phyloP scores from a whole-genome alignment of 2,888 invertebrate genomes.

The Drosophila demipolita region DNA sequence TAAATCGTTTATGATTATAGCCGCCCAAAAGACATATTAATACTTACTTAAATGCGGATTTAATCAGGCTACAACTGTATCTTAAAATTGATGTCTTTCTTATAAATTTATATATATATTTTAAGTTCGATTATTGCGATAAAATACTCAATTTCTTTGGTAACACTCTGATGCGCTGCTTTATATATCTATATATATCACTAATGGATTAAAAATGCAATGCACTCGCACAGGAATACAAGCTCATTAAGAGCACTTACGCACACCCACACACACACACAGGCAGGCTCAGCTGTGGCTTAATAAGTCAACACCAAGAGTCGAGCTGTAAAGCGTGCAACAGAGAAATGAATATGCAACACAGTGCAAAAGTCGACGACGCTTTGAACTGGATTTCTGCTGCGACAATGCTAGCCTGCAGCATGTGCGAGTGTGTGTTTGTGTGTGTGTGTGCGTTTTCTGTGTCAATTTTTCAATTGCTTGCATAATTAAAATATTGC shows the following conservation, averaged over 20 bases:
- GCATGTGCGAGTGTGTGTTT: background rate
- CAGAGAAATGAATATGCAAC: constrained; percentile 27
- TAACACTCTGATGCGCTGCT: constrained; percentile 17
- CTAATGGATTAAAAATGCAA: constrained; percentile 60
- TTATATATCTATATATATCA: constrained; percentile 30
- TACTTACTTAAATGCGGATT: background rate
- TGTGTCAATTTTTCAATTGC: constrained; percentile 59
- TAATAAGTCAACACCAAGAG: constrained; percentile 43
- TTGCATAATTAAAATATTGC: constrained; percentile 70
- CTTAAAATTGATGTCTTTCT: background rate
- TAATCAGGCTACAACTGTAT: background rate
- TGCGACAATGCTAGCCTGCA: constrained; percentile 17
- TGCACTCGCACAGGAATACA: constrained; percentile 12
- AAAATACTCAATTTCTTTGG: background rate
- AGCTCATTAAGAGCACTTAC: constrained; percentile 20
- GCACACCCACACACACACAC: background rate
- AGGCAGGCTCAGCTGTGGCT: constrained; percentile 21
- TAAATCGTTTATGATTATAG: no score
- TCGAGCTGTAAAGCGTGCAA: constrained; percentile 37
- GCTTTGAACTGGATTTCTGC: constrained; percentile 51
- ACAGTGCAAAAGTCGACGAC: constrained; percentile 41
- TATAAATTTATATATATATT: background rate
- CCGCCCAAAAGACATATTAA: no score
- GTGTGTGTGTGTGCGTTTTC: constrained; percentile 3
- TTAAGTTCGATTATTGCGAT: background rate